These are phyloP conservation scores for Vireo altiloquus DNA, from an alignment of 2,113 vertebrate species.

Conservation along the genomic window DNA sequence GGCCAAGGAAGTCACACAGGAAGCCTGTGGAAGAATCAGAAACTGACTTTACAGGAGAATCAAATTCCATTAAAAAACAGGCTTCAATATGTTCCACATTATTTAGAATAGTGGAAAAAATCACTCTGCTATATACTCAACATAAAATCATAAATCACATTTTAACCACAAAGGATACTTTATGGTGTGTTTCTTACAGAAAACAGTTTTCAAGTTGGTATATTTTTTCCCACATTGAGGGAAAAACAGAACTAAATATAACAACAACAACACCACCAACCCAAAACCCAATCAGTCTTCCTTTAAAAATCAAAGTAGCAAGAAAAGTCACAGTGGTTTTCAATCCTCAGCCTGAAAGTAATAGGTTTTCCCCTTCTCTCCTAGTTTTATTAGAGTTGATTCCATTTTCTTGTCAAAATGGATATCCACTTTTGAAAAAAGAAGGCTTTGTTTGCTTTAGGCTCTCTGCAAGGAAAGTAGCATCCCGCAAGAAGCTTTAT, in stretches of 20 bases:
- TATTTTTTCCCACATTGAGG: neutral
- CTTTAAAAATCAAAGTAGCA: slow-evolving; percentile 1
- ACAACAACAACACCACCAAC: neutral
- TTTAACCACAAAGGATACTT: neutral
- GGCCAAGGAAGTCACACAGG: neutral
- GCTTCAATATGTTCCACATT: neutral
- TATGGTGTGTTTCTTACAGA: neutral
- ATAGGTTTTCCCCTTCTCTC: slow-evolving; percentile 16
- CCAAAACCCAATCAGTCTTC: neutral
- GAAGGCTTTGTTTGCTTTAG: slow-evolving; percentile 19
- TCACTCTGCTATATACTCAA: neutral
- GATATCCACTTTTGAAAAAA: slow-evolving; percentile 33
- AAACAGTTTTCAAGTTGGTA: neutral
- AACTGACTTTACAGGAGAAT: neutral
- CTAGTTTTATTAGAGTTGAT: slow-evolving; percentile 28
- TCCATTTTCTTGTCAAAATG: slow-evolving; percentile 54
- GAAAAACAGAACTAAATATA: neutral
- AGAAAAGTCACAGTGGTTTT: slow-evolving; percentile 24
- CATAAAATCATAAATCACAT: neutral
- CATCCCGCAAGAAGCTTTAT: neutral
- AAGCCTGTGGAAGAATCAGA: neutral
- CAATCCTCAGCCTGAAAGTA: slow-evolving; percentile 13
- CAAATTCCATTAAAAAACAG: neutral
- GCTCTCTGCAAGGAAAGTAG: neutral
- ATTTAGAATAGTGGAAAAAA: neutral